A percentile compares a stretch with the other conserved stretches of the same genome.
phyloP scores from a whole-genome alignment of 1,140 invertebrate genomes.

The Drosophila repletoides region DNA sequence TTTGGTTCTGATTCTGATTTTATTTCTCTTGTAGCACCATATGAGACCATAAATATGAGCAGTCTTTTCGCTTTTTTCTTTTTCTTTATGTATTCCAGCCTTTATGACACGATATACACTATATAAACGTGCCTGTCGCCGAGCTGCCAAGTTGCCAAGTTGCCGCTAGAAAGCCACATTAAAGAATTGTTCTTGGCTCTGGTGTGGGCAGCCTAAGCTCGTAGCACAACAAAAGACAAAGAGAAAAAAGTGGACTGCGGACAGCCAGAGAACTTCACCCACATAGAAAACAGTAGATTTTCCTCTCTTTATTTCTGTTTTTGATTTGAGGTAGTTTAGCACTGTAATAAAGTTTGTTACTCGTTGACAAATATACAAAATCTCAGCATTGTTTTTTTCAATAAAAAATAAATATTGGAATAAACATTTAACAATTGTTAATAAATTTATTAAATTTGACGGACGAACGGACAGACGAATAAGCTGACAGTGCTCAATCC shows the following conservation, averaged over 20 bases:
- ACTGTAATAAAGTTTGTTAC: slow-evolving; percentile 11
- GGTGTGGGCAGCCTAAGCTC: slow-evolving; percentile 31
- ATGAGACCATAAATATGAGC: slow-evolving; percentile 20
- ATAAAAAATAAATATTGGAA: too few species aligned
- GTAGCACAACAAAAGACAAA: slow-evolving; percentile 41
- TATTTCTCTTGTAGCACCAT: slow-evolving; percentile 6
- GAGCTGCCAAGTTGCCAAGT: background rate
- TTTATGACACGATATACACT: slow-evolving; percentile 1
- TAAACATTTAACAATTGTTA: too few species aligned
- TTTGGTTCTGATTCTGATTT: slow-evolving; percentile 2
- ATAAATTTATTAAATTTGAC: too few species aligned
- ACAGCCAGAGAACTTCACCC: slow-evolving; percentile 62
- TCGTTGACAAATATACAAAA: slow-evolving; percentile 2
- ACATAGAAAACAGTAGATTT: slow-evolving; percentile 55
- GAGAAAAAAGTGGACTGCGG: slow-evolving; percentile 30
- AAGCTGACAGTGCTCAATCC: too few species aligned
- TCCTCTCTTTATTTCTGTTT: slow-evolving; percentile 7
- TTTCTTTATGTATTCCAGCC: slow-evolving; percentile 11
- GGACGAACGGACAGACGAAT: too few species aligned
- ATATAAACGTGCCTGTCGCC: slow-evolving; percentile 3
- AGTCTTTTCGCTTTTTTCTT: background rate
- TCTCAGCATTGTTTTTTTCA: background rate
- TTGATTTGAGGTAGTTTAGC: background rate
- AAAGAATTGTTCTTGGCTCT: slow-evolving; percentile 58
- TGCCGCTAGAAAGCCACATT: slow-evolving; percentile 3